A percentile compares a stretch with the other conserved stretches of the same genome.
Evolutionary conservation across 2,113 vertebrate species (phyloP).

Genomic region (Gopherus flavomarginatus): DNA sequence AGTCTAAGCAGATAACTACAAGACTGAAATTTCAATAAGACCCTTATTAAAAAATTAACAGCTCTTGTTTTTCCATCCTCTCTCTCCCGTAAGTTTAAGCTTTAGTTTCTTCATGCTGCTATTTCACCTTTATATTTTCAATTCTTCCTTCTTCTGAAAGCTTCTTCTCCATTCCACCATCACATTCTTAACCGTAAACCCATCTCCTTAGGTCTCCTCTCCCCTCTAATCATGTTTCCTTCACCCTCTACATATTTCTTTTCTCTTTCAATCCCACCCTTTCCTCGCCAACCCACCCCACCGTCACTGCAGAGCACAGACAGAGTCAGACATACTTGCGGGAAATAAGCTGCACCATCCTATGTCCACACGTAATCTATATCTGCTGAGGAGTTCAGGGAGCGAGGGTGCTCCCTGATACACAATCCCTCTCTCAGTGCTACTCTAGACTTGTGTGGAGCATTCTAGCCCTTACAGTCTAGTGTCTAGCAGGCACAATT

Average conservation of each 20-base stretch:
- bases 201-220: background rate
- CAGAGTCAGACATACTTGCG: background rate
- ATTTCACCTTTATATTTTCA: background rate
- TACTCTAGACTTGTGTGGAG: background rate
- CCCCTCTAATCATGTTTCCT: background rate
- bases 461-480: background rate
- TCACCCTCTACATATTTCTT: background rate
- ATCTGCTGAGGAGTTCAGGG: background rate
- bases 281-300: background rate
- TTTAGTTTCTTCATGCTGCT: background rate
- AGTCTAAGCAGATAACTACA: background rate
- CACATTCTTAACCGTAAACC: background rate
- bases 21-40: background rate
- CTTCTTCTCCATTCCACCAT: background rate
- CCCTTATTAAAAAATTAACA: background rate
- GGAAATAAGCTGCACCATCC: background rate
- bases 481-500: background rate
- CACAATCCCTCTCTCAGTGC: background rate
- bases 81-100: background rate
- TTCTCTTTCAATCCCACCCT: background rate
- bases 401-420: background rate
- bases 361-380: background rate
- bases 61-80: background rate
- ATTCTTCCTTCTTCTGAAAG: background rate
- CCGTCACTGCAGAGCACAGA: background rate